Percentiles rank a stretch among this genome's conserved stretches.
Evolutionary conservation across 1,140 invertebrate genomes (phyloP).

Genomic region (Apis florea): DNA sequence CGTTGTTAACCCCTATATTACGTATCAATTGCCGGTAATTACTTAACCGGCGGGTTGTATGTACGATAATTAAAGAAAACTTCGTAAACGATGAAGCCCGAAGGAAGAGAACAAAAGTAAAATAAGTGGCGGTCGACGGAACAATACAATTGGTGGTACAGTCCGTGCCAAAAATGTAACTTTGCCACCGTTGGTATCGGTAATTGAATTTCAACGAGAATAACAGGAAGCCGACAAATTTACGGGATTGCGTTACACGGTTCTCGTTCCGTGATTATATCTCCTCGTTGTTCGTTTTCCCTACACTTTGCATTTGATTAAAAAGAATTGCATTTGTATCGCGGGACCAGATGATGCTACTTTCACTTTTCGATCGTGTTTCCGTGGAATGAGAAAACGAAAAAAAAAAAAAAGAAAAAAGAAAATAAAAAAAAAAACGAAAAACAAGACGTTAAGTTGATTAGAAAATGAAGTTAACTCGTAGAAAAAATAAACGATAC

Average conservation of each 20-base stretch:
- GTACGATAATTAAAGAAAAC: not conserved
- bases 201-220: conserved; percentile 64
- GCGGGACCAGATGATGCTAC: conserved; percentile 23
- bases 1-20: not conserved
- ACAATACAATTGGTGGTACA: conserved; percentile 43
- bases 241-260: conserved; percentile 60
- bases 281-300: conserved; percentile 48
- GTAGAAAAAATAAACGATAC: not conserved
- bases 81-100: not conserved
- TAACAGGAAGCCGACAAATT: conserved; percentile 62
- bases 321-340: conserved; percentile 30
- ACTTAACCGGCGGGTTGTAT: not conserved
- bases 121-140: conserved; percentile 40
- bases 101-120: conserved; percentile 39
- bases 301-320: conserved; percentile 59
- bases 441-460: not conserved
- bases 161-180: conserved; percentile 52
- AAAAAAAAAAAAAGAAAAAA: not conserved
- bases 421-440: too few species aligned
- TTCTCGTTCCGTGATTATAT: conserved; percentile 55
- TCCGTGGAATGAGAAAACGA: too few species aligned
- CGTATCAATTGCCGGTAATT: not conserved
- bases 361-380: conserved; percentile 22
- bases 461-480: not conserved
- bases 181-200: conserved; percentile 29